These are phyloP conservation scores for Meteorus sp. DNA, from an alignment of 1,140 invertebrate genomes.

Conservation along the genomic window DNA sequence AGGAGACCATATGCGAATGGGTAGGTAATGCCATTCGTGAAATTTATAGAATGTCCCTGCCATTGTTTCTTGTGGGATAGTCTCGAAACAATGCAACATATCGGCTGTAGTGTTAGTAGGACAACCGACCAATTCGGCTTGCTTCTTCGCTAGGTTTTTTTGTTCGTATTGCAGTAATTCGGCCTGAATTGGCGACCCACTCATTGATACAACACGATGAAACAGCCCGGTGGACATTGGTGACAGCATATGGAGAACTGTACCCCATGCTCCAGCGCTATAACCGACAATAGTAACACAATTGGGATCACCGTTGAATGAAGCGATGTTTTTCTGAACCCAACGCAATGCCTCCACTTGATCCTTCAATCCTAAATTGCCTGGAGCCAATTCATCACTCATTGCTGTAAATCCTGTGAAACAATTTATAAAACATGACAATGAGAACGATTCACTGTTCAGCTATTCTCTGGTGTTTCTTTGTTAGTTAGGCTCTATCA, in stretches of 20 bases:
- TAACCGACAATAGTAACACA: conserved; percentile 71
- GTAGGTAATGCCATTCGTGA: too few species aligned
- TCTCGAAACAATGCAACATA: conserved; percentile 68
- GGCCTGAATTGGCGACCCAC: conserved; percentile 67
- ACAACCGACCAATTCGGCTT: conserved; percentile 71
- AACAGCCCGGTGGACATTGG: conserved; percentile 72
- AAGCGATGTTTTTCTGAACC: conserved; percentile 71
- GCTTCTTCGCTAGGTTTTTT: conserved; percentile 65
- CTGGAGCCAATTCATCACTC: conserved; percentile 65
- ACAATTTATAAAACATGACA: too few species aligned
- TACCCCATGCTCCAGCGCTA: conserved; percentile 69
- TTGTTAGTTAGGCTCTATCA: too few species aligned
- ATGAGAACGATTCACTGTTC: too few species aligned
- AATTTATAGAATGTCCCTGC: conserved; percentile 59
- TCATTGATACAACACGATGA: conserved; percentile 70
- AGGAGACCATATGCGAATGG: conserved; percentile 66
- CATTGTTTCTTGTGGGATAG: conserved; percentile 59
- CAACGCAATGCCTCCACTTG: conserved; percentile 73
- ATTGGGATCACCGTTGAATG: conserved; percentile 76
- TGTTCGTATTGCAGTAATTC: conserved; percentile 61
- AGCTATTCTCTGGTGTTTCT: too few species aligned
- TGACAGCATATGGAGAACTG: conserved; percentile 70
- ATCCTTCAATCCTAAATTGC: conserved; percentile 77
- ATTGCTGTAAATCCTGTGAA: conserved; percentile 69
- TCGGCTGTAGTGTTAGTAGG: conserved; percentile 61